Percentiles rank a stretch among this genome's conserved stretches.
Conservation (phyloP, 1,140 invertebrate species). For the Saccostrea cuccullata region DNA sequence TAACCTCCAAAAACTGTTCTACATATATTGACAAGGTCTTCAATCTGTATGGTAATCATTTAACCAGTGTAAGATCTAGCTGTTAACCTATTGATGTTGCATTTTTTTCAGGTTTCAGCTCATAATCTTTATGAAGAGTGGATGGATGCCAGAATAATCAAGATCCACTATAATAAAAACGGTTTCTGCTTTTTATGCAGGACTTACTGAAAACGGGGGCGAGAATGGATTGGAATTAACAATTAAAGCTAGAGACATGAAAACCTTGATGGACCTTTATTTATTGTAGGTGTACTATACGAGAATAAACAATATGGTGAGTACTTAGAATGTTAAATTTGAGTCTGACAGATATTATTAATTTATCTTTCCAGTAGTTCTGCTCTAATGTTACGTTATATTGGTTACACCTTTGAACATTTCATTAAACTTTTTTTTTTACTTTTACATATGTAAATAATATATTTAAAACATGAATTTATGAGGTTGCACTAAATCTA, state of each 20-base stretch:
- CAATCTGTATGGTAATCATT: not conserved
- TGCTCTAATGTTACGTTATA: too few relatives aligned
- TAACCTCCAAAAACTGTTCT: not conserved
- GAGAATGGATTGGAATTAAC: not conserved
- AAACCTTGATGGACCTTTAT: not conserved
- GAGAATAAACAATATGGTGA: not conserved
- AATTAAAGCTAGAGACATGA: not conserved
- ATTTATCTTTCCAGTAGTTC: too few relatives aligned
- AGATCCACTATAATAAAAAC: not conserved
- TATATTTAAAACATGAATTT: too few relatives aligned
- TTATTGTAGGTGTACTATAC: not conserved
- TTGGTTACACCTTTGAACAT: too few relatives aligned
- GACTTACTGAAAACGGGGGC: not conserved
- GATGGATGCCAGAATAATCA: not conserved
- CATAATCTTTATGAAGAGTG: conserved; percentile 31
- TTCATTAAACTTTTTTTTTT: too few relatives aligned
- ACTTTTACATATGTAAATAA: too few relatives aligned
- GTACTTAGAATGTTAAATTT: not conserved
- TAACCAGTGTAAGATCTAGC: not conserved
- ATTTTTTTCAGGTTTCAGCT: not conserved
- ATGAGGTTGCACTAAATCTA: too few relatives aligned
- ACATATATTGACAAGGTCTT: not conserved
- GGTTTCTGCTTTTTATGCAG: not conserved
- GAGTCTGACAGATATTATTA: too few relatives aligned
- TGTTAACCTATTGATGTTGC: not conserved